Evolutionary conservation across 2,113 vertebrate genomes (phyloP).

Genomic region (Menidia beryllina): DNA sequence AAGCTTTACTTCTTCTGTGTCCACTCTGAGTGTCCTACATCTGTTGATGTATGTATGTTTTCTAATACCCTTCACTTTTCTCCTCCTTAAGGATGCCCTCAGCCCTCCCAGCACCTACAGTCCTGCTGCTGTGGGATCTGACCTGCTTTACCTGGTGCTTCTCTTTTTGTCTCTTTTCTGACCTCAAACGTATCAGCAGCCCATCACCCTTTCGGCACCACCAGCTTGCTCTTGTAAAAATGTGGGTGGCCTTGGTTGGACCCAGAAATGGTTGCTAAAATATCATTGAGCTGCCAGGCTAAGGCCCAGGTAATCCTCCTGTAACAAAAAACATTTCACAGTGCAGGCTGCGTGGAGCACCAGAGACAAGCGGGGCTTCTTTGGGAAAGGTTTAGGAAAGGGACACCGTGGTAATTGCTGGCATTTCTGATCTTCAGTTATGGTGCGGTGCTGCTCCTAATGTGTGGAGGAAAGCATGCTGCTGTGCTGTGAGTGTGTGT

Average conservation of each 20-base stretch:
- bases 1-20: no score
- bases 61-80: constrained; percentile 3
- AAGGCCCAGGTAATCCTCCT: constrained; percentile 62
- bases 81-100: no score
- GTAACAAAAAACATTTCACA: constrained; percentile 71
- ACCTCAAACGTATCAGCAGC: constrained; percentile 51
- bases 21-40: no score
- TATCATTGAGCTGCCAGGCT: constrained; percentile 66
- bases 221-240: constrained; percentile 61
- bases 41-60: constrained; percentile 4
- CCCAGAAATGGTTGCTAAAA: constrained; percentile 71
- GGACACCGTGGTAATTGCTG: constrained; percentile 63
- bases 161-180: constrained; percentile 58
- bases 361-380: constrained; percentile 67
- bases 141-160: no score
- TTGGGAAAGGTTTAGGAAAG: constrained; percentile 67
- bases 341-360: constrained; percentile 56
- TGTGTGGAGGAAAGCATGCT: constrained; percentile 48
- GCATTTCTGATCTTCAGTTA: constrained; percentile 68
- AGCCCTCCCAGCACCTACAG: not conserved
- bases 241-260: constrained; percentile 68
- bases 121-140: not conserved
- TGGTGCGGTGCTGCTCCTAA: constrained; percentile 48
- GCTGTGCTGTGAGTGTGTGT: constrained; percentile 53
- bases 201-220: constrained; percentile 70